A percentile compares a stretch with the other conserved stretches of the same genome.
These are phyloP conservation scores for Schizaphis graminum DNA, from an alignment of 2,888 invertebrate species.

Conservation along the genomic window DNA sequence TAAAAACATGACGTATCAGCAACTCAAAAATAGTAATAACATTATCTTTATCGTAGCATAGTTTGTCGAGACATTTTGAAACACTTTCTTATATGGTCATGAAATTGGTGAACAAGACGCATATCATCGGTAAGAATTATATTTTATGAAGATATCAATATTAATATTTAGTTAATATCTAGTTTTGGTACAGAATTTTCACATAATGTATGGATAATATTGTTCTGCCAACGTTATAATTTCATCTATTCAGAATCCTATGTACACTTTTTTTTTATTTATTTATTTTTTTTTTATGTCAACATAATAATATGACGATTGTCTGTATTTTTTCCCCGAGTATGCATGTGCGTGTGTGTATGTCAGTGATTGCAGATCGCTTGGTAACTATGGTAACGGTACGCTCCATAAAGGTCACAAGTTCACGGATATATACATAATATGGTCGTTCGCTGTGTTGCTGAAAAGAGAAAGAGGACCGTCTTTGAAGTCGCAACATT, in stretches of 20 bases:
- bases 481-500: slow-evolving; percentile 62
- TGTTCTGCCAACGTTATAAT: background rate
- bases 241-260: background rate
- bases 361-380: slow-evolving; percentile 61
- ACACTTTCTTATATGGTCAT: background rate
- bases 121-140: background rate
- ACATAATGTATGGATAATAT: background rate
- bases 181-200: background rate
- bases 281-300: background rate
- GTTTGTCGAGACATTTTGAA: background rate
- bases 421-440: slow-evolving; percentile 65
- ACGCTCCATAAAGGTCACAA: slow-evolving; percentile 64
- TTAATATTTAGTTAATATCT: background rate
- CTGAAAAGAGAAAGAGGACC: slow-evolving; percentile 26
- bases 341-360: slow-evolving; percentile 25
- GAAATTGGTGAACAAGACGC: background rate
- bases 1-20: background rate
- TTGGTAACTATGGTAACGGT: slow-evolving; percentile 64
- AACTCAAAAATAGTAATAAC: background rate
- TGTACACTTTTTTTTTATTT: background rate
- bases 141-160: background rate
- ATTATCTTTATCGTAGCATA: background rate
- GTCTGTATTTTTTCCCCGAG: slow-evolving; percentile 9
- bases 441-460: slow-evolving; percentile 48
- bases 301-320: slow-evolving; percentile 44